Evolutionary conservation across 2,113 vertebrate genomes (phyloP).

Genomic region (Podocnemis expansa): DNA sequence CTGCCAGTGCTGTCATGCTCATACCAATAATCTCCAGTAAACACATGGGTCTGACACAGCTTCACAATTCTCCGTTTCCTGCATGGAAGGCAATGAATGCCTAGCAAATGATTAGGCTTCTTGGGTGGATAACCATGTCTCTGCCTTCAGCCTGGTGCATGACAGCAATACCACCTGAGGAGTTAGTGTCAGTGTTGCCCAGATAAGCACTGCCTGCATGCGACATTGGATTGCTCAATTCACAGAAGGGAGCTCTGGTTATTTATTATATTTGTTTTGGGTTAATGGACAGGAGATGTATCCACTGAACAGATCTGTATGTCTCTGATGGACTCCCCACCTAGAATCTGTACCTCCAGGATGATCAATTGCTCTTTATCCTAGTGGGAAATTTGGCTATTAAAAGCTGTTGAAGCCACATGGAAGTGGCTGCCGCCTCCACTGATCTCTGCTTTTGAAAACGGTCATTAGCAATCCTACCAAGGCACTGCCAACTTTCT

Average conservation of each 20-base stretch:
- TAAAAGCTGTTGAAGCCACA: not conserved
- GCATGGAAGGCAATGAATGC: not conserved
- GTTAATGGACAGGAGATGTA: not conserved
- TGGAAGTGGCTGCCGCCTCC: not conserved
- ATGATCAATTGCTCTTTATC: not conserved
- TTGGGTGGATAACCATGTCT: not conserved
- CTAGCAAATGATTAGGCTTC: accelerated
- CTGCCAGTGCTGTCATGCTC: not conserved
- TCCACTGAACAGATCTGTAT: accelerated
- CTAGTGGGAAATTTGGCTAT: not conserved
- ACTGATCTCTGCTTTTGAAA: not conserved
- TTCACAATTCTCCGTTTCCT: not conserved
- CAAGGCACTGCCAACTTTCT: accelerated
- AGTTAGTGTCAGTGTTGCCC: not conserved
- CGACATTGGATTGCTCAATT: not conserved
- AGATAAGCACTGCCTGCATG: not conserved
- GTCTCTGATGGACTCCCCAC: not conserved
- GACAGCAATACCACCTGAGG: not conserved
- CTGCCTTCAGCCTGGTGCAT: not conserved
- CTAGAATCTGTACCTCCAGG: accelerated
- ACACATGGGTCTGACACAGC: not conserved
- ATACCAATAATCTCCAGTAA: not conserved
- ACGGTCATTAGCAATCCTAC: not conserved
- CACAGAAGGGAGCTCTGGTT: accelerated
- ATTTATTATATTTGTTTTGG: not conserved